These are phyloP conservation scores for Ornithorhynchus anatinus DNA, from an alignment of 2,113 vertebrate genomes.

Conservation along the genomic window DNA sequence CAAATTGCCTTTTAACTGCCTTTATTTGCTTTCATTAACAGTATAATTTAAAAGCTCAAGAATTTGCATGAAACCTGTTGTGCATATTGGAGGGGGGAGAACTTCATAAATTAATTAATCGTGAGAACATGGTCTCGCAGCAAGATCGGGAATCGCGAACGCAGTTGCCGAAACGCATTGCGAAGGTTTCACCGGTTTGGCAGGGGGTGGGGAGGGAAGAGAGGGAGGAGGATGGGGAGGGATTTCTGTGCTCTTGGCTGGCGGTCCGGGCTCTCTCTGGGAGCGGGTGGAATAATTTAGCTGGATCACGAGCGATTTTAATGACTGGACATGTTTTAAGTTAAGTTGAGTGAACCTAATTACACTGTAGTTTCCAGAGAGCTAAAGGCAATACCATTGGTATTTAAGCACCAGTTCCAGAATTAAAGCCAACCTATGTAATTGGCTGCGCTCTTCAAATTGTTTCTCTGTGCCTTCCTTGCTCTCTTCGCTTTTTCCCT, in stretches of 20 bases:
- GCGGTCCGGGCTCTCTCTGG: too few relatives aligned
- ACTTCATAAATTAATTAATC: slow-evolving; percentile 59
- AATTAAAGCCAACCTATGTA: slow-evolving; percentile 36
- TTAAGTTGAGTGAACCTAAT: slow-evolving; percentile 50
- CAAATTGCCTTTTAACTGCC: slow-evolving; percentile 86
- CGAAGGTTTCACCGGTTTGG: neutral
- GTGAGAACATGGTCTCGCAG: slow-evolving; percentile 48
- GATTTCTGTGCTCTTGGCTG: too few relatives aligned
- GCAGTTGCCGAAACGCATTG: slow-evolving; percentile 7
- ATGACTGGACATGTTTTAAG: slow-evolving; percentile 52
- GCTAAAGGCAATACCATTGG: slow-evolving; percentile 35
- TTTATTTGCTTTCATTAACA: slow-evolving; percentile 86
- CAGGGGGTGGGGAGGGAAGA: too few relatives aligned
- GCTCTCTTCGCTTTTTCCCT: neutral
- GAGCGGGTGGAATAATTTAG: slow-evolving; percentile 34
- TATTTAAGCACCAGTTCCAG: neutral
- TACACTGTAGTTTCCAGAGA: slow-evolving; percentile 33
- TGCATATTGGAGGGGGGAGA: slow-evolving; percentile 45
- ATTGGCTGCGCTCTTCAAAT: slow-evolving; percentile 42
- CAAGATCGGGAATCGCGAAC: slow-evolving; percentile 2
- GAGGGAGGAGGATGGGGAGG: too few relatives aligned
- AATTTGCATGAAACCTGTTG: slow-evolving; percentile 83
- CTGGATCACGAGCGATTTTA: slow-evolving; percentile 53
- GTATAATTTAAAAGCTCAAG: slow-evolving; percentile 83
- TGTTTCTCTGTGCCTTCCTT: slow-evolving; percentile 4